These are phyloP conservation scores for Monopterus albus DNA, from an alignment of 2,113 vertebrate species.

Conservation along the genomic window DNA sequence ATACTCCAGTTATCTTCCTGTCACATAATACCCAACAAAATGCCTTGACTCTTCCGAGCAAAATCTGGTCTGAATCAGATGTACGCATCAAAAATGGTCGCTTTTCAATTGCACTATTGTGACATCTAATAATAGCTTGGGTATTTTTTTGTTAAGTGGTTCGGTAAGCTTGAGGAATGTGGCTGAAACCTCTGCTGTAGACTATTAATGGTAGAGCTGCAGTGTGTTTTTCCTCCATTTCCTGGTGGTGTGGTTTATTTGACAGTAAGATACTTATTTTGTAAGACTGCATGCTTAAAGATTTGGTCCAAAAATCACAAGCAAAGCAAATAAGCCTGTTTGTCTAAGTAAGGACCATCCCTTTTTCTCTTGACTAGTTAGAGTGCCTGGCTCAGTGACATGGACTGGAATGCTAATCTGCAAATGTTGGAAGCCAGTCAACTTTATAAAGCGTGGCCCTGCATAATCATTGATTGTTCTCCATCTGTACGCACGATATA, in stretches of 20 bases:
- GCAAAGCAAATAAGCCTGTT: background rate
- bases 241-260: conserved; percentile 17
- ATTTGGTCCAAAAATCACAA: conserved; percentile 2
- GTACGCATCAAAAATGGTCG: conserved; percentile 7
- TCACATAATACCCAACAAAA: background rate
- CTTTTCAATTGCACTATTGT: background rate
- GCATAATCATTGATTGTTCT: conserved; percentile 60
- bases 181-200: conserved; percentile 39
- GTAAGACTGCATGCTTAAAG: background rate
- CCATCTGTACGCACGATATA: conserved; percentile 32
- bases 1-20: background rate
- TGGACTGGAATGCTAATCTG: conserved; percentile 75
- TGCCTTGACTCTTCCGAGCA: background rate
- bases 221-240: conserved; percentile 50
- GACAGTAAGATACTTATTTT: background rate
- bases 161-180: conserved; percentile 52
- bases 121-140: background rate
- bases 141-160: conserved; percentile 25
- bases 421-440: conserved; percentile 74
- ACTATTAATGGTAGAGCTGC: conserved; percentile 67
- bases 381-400: conserved; percentile 58
- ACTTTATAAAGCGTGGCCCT: conserved; percentile 74
- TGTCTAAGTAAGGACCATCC: conserved; percentile 5
- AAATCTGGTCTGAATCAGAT: conserved; percentile 2
- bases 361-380: conserved; percentile 42